Base-by-base conservation (phyloP, 2,113 vertebrate species). In the Aythya baeri region DNA sequence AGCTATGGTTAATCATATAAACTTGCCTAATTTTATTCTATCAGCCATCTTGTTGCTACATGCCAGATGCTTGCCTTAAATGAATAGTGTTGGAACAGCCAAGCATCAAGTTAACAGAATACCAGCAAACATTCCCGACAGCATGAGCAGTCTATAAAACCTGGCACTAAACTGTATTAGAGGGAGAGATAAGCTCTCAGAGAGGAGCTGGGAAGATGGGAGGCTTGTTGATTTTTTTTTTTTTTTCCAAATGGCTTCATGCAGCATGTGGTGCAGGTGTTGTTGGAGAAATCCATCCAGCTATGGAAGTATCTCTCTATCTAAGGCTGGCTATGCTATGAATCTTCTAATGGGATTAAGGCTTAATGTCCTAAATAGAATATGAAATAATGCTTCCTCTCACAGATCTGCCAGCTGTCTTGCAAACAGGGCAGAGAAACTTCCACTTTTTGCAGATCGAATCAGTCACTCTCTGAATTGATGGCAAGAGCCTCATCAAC, bases 401-500 rank as follows among this genome's bases (percentile, higher is more conserved):
- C 21, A 1, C 67, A 67, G 96, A 90, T 95, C 95, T 95, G 94
- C 96, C 97, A 97, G 97, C 95, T 96, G 97, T n/a, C 82, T 96
- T 63, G 76, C 96, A 97, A 94, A 78, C 93, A 95, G 41, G 96
- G 97, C 54, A 97, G 89, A 96, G 96, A 97, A 96, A 97, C 97
- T 97, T 97, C 97, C 95, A 96, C 88, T 97, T 96, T 96, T 94
- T 97, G 94, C 97, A 97, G 97, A 97, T 97, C 89, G 68, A 93
- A 98, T 98, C 97, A 97, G 96, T 97, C 97, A 97, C 95, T 97
- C 96, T 96, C 92, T 82, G 96, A 98, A 98, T 90, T 97, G 97
- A 97, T 97, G 97, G 97, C 94, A 97, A 96, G 93, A 90, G 97
- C 97, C 97, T 98, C 97, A 97, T 98, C 97, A 97, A 94, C 89